Percentiles rank a stretch among this genome's conserved stretches.
Evolutionary conservation across 2,113 vertebrate species (phyloP).

Genomic region (Charina bottae): DNA sequence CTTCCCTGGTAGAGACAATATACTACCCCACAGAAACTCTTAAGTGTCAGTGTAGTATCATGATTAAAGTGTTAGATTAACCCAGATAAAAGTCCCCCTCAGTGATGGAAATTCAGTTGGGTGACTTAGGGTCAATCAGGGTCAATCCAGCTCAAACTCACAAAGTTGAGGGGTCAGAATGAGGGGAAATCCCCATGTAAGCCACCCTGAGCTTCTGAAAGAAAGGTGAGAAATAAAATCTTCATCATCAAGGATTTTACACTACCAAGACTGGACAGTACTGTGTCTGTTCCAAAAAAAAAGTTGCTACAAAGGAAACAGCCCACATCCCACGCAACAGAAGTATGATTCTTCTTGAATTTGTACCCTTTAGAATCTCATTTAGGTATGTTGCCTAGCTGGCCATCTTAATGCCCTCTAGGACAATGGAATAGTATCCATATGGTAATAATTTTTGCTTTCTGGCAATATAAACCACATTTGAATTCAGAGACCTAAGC

Average conservation of each 20-base stretch:
- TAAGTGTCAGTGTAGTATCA: background rate
- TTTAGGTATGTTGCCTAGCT: conserved; percentile 29
- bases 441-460: conserved; percentile 62
- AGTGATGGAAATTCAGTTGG: background rate
- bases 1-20: background rate
- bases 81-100: background rate
- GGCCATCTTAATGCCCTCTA: conserved; percentile 52
- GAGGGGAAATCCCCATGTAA: background rate
- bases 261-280: background rate
- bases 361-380: background rate
- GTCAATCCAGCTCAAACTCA: background rate
- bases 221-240: background rate
- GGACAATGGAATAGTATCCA: conserved; percentile 38
- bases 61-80: background rate
- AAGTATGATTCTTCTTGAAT: background rate
- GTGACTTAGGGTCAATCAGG: background rate
- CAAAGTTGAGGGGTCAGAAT: background rate
- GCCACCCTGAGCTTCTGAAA: background rate
- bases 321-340: background rate
- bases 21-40: background rate
- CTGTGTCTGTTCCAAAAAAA: background rate
- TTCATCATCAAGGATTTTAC: background rate
- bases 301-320: background rate
- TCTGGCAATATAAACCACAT: conserved; percentile 29
- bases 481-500: conserved; percentile 56